Conservation (phyloP, 2,797 vertebrate genomes). For the Kryptolebias ocellatus region DNA sequence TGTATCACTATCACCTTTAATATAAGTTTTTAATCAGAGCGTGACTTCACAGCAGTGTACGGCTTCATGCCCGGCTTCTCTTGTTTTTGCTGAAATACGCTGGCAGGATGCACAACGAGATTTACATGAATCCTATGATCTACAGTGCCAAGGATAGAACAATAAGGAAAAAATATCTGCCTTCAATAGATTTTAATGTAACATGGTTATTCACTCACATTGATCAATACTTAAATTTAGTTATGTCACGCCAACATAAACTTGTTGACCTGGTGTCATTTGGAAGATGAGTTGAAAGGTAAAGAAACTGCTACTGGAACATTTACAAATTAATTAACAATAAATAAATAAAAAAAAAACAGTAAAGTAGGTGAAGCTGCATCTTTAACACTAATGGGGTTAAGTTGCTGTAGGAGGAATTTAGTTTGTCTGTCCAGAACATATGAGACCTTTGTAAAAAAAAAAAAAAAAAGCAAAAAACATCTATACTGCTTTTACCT, state of each 20-base stretch:
- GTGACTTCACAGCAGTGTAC: slow-evolving; percentile 95
- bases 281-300: background rate
- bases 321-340: no score
- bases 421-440: slow-evolving; percentile 1
- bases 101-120: slow-evolving; percentile 86
- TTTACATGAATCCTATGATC: slow-evolving; percentile 96
- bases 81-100: slow-evolving; percentile 96
- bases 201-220: slow-evolving; percentile 43
- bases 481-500: slow-evolving; percentile 35
- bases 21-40: slow-evolving; percentile 99
- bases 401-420: slow-evolving; percentile 1
- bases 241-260: slow-evolving; percentile 31
- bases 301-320: no score
- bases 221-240: slow-evolving; percentile 44
- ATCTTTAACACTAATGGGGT: no score
- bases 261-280: slow-evolving; percentile 35
- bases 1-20: slow-evolving; percentile 99
- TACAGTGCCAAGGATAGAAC: slow-evolving; percentile 86
- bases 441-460: slow-evolving; percentile 32
- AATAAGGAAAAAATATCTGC: slow-evolving; percentile 84
- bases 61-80: slow-evolving; percentile 93
- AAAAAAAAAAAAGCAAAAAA: slow-evolving; percentile 14
- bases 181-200: slow-evolving; percentile 45
- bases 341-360: no score
- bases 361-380: no score